Percentiles rank a stretch among this genome's conserved stretches.
Evolutionary conservation across 2,113 vertebrate species (phyloP).

Genomic region (Theristicus caerulescens): DNA sequence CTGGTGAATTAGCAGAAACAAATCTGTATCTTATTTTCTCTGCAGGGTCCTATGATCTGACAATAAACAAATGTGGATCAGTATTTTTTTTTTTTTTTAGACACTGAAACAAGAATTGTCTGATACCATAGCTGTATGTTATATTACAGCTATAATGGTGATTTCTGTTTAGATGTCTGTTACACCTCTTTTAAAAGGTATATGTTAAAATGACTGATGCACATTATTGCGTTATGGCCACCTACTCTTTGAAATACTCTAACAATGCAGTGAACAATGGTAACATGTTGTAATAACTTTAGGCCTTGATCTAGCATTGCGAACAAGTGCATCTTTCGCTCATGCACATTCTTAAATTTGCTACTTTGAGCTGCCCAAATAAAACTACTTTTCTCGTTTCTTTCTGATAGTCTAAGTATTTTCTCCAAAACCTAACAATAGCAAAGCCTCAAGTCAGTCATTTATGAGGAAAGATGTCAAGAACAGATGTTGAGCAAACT

Average conservation of each 20-base stretch:
- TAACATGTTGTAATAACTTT: background rate
- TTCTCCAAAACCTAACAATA: background rate
- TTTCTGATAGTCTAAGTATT: background rate
- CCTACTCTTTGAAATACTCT: slow-evolving; percentile 10
- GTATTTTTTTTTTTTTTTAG: background rate
- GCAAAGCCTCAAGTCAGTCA: background rate
- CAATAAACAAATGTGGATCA: background rate
- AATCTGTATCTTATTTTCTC: background rate
- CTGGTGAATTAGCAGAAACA: background rate
- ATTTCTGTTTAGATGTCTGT: background rate
- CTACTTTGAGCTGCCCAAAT: background rate
- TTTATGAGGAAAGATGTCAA: background rate
- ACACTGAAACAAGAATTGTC: background rate
- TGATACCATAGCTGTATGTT: background rate
- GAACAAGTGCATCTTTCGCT: background rate
- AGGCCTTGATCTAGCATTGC: background rate
- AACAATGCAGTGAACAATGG: background rate
- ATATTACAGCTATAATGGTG: background rate
- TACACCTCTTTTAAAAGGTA: background rate
- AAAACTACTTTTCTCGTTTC: background rate
- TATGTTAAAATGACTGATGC: background rate
- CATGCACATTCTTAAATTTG: background rate
- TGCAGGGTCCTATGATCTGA: fast-evolving
- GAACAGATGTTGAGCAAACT: background rate
- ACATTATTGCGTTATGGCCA: background rate